Evolutionary conservation across 1,140 invertebrate species (phyloP).

Genomic region (Drosophila pachea): DNA sequence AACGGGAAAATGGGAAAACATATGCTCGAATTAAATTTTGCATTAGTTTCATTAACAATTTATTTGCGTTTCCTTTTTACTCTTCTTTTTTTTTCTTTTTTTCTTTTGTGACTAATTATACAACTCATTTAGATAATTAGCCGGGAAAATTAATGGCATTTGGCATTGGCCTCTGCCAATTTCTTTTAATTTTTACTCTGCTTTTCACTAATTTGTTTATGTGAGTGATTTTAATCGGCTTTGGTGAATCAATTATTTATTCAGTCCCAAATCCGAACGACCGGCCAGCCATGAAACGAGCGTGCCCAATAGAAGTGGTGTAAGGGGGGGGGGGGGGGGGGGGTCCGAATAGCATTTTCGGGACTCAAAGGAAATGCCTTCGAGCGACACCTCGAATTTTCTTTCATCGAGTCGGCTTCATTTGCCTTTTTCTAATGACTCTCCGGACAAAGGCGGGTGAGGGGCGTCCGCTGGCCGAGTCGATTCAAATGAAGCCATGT

Average conservation of each 20-base stretch:
- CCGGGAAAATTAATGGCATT: slow-evolving; percentile 39
- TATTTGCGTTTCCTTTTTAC: slow-evolving; percentile 8
- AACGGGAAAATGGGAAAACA: slow-evolving; percentile 1
- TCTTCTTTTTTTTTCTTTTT: slow-evolving; percentile 7
- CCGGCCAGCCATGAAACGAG: slow-evolving; percentile 20
- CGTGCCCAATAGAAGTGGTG: too few relatives aligned
- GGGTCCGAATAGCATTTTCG: too few relatives aligned
- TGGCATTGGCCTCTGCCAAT: slow-evolving; percentile 7
- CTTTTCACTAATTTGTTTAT: slow-evolving; percentile 19
- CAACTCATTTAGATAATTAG: slow-evolving; percentile 43
- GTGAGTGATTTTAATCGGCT: slow-evolving; percentile 33
- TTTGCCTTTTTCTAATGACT: too few relatives aligned
- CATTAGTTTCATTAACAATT: slow-evolving; percentile 53
- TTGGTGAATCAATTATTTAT: slow-evolving; percentile 47
- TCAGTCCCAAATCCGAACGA: slow-evolving; percentile 19
- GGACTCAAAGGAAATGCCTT: too few relatives aligned
- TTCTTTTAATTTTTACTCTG: not conserved
- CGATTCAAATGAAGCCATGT: too few relatives aligned
- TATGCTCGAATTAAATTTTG: slow-evolving; percentile 25
- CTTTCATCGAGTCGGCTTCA: too few relatives aligned
- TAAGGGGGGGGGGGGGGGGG: too few relatives aligned
- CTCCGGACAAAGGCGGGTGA: too few relatives aligned
- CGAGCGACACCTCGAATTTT: too few relatives aligned
- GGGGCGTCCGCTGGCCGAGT: too few relatives aligned
- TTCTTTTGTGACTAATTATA: slow-evolving; percentile 34